Percentiles rank a stretch among this genome's conserved stretches.
Conservation (phyloP, 2,113 vertebrate genomes). For the Ciconia maguari region DNA sequence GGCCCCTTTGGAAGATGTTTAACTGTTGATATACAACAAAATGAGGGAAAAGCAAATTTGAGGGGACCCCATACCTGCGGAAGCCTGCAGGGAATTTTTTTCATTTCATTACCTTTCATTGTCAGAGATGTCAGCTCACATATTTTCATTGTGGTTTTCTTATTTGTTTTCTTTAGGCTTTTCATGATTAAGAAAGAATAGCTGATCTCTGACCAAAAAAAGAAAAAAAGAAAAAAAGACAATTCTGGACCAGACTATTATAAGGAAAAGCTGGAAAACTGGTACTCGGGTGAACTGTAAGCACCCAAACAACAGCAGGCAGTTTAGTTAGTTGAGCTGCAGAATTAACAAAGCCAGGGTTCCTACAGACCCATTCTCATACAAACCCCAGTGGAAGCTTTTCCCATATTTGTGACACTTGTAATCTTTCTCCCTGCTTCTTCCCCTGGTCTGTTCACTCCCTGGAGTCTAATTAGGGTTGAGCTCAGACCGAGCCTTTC, state of each 20-base stretch:
- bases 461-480: slow-evolving; percentile 26
- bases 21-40: neutral
- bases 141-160: neutral
- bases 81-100: neutral
- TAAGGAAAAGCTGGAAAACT: neutral
- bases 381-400: neutral
- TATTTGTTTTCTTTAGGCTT: neutral
- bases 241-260: neutral
- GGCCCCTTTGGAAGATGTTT: neutral
- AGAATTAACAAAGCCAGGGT: neutral
- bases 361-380: neutral
- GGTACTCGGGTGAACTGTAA: neutral
- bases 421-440: neutral
- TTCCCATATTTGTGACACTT: neutral
- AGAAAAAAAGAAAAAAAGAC: too few species aligned
- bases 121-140: neutral
- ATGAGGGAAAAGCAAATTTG: neutral
- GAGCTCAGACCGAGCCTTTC: neutral
- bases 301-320: neutral
- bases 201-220: neutral
- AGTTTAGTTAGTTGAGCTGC: neutral
- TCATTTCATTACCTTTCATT: neutral
- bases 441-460: neutral
- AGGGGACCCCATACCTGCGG: neutral
- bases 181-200: neutral